These are phyloP conservation scores for Diadema setosum DNA, from an alignment of 35 echinoderm and acorn worm species.

Conservation along the genomic window DNA sequence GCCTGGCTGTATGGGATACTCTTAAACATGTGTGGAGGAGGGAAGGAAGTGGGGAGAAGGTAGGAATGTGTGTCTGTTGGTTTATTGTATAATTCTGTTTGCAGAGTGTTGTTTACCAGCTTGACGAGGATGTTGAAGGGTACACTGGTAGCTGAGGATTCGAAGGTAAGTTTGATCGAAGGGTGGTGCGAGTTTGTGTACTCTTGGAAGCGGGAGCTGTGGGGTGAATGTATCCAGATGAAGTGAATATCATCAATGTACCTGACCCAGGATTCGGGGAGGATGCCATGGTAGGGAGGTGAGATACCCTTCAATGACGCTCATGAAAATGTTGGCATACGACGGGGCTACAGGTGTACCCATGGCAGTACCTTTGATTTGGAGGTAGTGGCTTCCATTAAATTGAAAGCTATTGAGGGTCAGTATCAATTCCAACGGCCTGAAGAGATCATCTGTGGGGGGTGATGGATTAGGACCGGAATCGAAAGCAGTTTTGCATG, in stretches of 20 bases:
- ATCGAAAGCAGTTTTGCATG: not conserved
- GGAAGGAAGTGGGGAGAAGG: not conserved
- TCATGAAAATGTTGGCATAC: not conserved
- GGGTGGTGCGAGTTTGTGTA: not conserved
- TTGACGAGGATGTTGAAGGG: slow-evolving; percentile 1
- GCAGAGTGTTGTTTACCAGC: not conserved
- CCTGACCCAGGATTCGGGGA: not conserved
- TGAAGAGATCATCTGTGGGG: not conserved
- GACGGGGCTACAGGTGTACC: not conserved
- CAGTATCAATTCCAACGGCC: not conserved
- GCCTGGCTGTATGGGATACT: not conserved
- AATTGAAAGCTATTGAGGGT: slow-evolving; percentile 11
- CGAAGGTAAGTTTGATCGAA: slow-evolving; percentile 17
- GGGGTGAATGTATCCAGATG: not conserved
- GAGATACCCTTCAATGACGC: not conserved
- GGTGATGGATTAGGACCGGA: not conserved
- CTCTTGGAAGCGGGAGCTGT: not conserved
- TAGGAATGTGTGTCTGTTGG: not conserved
- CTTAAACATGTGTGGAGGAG: not conserved
- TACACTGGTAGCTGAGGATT: not conserved
- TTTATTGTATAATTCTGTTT: slow-evolving; percentile 6
- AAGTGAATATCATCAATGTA: slow-evolving; percentile 18
- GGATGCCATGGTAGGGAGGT: not conserved
- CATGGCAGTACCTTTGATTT: not conserved
- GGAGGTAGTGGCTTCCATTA: not conserved